phyloP scores from a whole-genome alignment of 2,888 invertebrate species.

The Mythimna loreyi region DNA sequence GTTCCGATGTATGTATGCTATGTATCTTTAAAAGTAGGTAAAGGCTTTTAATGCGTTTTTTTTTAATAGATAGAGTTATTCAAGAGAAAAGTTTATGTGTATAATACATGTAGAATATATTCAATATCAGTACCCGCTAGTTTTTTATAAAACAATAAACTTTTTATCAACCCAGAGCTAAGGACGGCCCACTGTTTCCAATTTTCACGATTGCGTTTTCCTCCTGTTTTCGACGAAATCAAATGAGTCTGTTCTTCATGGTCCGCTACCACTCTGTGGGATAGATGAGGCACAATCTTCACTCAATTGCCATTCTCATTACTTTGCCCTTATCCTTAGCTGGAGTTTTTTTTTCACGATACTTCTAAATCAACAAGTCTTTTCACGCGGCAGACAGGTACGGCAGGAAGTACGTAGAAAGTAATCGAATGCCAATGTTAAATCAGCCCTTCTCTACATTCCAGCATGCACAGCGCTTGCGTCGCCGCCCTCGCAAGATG shows the following conservation, averaged over 20 bases:
- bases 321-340: neutral
- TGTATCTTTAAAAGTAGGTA: too few relatives aligned
- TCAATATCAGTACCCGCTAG: too few relatives aligned
- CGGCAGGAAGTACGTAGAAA: neutral
- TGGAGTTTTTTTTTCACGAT: neutral
- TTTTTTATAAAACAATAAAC: too few relatives aligned
- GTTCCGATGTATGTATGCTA: too few relatives aligned
- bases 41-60: too few relatives aligned
- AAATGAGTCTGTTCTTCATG: neutral
- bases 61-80: too few relatives aligned
- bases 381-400: neutral
- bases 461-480: constrained; percentile 62
- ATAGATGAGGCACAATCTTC: neutral
- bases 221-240: neutral
- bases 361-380: neutral
- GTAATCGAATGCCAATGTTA: neutral
- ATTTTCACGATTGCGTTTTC: neutral
- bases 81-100: too few relatives aligned
- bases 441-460: constrained; percentile 25
- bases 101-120: too few relatives aligned
- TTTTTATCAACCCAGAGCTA: neutral
- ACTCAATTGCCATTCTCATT: neutral
- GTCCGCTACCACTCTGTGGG: too few relatives aligned
- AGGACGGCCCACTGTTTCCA: neutral
- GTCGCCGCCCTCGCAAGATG: constrained; percentile 37